These are phyloP conservation scores for Drosophila hydei DNA, from an alignment of 1,140 invertebrate species.

Conservation along the genomic window DNA sequence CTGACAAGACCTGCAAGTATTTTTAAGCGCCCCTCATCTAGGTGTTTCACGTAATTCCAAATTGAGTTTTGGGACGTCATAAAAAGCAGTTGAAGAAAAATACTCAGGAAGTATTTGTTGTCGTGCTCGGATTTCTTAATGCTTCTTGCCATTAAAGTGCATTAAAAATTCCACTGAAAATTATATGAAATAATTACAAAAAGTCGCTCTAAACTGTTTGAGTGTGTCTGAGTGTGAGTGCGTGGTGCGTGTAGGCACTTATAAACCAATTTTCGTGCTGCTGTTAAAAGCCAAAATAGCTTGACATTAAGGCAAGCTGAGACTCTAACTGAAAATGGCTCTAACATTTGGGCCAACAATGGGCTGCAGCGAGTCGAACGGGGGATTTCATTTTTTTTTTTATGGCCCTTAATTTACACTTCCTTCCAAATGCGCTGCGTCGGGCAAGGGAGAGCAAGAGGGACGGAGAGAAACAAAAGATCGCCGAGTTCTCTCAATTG, in stretches of 20 bases:
- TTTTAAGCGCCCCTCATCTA: background rate
- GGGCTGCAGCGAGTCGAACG: constrained; percentile 2
- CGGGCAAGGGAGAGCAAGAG: constrained; percentile 15
- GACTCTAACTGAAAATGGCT: constrained; percentile 49
- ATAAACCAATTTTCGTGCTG: constrained; percentile 65
- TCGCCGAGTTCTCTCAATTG: constrained; percentile 5
- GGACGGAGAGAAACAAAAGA: constrained; percentile 31
- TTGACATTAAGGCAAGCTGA: constrained; percentile 42
- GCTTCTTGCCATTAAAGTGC: constrained; percentile 56
- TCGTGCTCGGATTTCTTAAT: constrained; percentile 57
- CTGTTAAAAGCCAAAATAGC: constrained; percentile 73
- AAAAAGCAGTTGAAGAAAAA: constrained; percentile 2
- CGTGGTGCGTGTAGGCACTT: constrained; percentile 35
- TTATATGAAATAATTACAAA: constrained; percentile 56
- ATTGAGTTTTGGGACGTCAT: constrained; percentile 1
- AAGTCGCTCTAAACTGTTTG: constrained; percentile 17
- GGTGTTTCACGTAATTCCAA: constrained; percentile 4
- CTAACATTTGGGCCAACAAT: constrained; percentile 35
- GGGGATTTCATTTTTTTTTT: constrained; percentile 35
- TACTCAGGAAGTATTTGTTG: constrained; percentile 30
- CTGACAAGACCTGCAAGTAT: constrained; percentile 10
- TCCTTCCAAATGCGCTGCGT: constrained; percentile 55
- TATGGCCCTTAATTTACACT: constrained; percentile 80
- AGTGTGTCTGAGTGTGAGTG: constrained; percentile 20
- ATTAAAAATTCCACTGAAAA: constrained; percentile 41